Evolutionary conservation across 2,113 vertebrate species (phyloP), one percentile per base, ranked within the genome.

Genomic region (Phalacrocorax pelagicus): DNA sequence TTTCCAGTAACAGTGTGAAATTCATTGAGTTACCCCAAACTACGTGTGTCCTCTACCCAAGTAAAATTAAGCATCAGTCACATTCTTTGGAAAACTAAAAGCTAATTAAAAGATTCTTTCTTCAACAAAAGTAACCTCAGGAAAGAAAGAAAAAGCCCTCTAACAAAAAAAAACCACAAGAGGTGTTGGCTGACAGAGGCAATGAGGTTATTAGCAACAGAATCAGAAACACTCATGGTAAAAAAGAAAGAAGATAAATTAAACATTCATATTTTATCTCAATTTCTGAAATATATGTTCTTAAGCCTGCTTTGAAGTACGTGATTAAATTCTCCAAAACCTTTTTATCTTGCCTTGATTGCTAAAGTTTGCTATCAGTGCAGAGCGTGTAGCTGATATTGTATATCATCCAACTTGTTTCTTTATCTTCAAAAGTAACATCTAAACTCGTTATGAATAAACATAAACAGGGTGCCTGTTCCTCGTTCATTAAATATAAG

Each of bases 191-290:
- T 97, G 95, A 97, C 94, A 96, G 93, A 96, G 95, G 93, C 95
- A 97, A 97, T 88, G 97, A 97, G 97, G 92, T 97, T 97, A 97
- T 97, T 97, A 97, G 81, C 94, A 96, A 87, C 52, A 81, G 92
- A 96, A 96, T 97, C 95, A 97, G 95, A 95, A 96, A 88, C 67
- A 75, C 34, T 83, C 92, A 73, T 7, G 30, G 89, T 95, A 81
- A 95, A 94, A 93, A 96, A 96, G 82, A 96, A 93, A 90, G 93
- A 93, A 91, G 80, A 73, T 94, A 95, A 97, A 97, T 97, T 97
- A 97, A 97, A 95, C 89, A 97, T 97, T 97, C 96, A 97, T 97
- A 96, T 95, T 97, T 96, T 97, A 97, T 95, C 95, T 97, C 94
- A 73, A 66, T 97, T 97, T 96, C 92, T 97, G 96, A 97, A 97